These are phyloP conservation scores for Bufo gargarizans DNA, from an alignment of 2,113 vertebrate genomes.

Conservation along the genomic window DNA sequence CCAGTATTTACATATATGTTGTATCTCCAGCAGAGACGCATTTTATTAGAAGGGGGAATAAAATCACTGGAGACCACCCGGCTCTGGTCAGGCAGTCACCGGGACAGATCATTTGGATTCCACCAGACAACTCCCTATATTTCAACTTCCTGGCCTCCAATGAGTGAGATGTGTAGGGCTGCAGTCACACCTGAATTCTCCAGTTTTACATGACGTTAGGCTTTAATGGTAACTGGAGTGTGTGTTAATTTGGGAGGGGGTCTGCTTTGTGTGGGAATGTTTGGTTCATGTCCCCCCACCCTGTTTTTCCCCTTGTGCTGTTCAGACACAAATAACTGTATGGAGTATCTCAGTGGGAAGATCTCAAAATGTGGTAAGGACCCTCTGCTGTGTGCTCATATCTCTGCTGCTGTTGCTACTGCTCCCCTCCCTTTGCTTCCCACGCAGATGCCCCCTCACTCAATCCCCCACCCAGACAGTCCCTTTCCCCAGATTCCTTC, in stretches of 20 bases:
- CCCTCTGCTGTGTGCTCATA: constrained; percentile 55
- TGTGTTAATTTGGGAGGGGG: constrained; percentile 62
- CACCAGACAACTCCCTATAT: not conserved
- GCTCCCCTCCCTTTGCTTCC: constrained; percentile 59
- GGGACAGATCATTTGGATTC: not conserved
- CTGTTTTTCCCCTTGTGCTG: constrained; percentile 73
- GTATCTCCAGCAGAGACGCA: too few species aligned
- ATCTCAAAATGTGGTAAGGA: constrained; percentile 95
- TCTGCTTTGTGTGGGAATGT: constrained; percentile 57
- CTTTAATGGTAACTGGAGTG: not conserved
- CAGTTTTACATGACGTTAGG: not conserved
- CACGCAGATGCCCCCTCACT: constrained; percentile 4
- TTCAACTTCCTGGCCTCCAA: not conserved
- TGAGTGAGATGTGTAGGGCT: not conserved
- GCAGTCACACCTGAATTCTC: not conserved
- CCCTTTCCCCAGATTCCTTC: constrained; percentile 17
- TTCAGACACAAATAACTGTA: constrained; percentile 86
- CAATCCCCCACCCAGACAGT: not conserved
- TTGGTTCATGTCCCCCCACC: constrained; percentile 73
- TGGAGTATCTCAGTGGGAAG: constrained; percentile 87
- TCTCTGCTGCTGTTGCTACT: constrained; percentile 52
- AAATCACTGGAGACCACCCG: too few species aligned
- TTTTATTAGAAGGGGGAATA: too few species aligned
- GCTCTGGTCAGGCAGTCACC: too few species aligned
- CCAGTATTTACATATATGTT: too few species aligned